Conservation (phyloP, 2,888 invertebrate genomes). For the Mechanitis messenoides region DNA sequence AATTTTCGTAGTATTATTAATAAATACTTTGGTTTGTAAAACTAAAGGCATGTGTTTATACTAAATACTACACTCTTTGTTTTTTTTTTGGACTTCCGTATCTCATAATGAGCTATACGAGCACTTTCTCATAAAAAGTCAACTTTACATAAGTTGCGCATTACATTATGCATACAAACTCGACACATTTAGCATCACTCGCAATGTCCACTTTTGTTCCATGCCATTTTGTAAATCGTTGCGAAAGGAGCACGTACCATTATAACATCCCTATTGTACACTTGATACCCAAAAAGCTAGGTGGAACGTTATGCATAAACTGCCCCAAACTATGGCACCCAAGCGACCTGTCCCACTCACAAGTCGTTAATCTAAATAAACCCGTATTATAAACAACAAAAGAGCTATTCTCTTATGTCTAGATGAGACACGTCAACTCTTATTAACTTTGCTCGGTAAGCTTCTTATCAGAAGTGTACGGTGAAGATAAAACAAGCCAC, state of each 20-base stretch:
- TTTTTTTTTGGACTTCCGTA: slow-evolving; percentile 23
- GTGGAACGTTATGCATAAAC: slow-evolving; percentile 48
- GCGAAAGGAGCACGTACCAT: slow-evolving; percentile 36
- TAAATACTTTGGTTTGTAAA: too few relatives aligned
- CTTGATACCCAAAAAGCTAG: slow-evolving; percentile 49
- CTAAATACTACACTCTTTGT: slow-evolving; percentile 22
- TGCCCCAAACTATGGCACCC: slow-evolving; percentile 41
- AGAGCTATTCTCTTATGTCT: slow-evolving; percentile 49
- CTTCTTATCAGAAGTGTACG: slow-evolving; percentile 73
- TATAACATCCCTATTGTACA: slow-evolving; percentile 47
- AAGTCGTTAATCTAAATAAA: slow-evolving; percentile 45
- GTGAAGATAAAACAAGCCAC: slow-evolving; percentile 67
- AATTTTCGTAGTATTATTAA: too few relatives aligned
- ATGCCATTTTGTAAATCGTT: slow-evolving; percentile 27
- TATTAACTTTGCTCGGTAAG: slow-evolving; percentile 68
- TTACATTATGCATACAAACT: slow-evolving; percentile 33
- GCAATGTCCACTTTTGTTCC: slow-evolving; percentile 33
- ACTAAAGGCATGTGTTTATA: slow-evolving; percentile 13
- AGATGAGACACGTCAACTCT: slow-evolving; percentile 49
- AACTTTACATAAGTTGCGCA: slow-evolving; percentile 24
- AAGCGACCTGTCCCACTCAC: slow-evolving; percentile 39
- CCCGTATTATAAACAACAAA: slow-evolving; percentile 43
- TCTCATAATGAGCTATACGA: slow-evolving; percentile 24
- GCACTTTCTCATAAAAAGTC: slow-evolving; percentile 24
- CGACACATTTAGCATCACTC: slow-evolving; percentile 31